A percentile compares a stretch with the other conserved stretches of the same genome.
Evolutionary conservation across 2,113 vertebrate species (phyloP).

Genomic region (Cathartes aura): DNA sequence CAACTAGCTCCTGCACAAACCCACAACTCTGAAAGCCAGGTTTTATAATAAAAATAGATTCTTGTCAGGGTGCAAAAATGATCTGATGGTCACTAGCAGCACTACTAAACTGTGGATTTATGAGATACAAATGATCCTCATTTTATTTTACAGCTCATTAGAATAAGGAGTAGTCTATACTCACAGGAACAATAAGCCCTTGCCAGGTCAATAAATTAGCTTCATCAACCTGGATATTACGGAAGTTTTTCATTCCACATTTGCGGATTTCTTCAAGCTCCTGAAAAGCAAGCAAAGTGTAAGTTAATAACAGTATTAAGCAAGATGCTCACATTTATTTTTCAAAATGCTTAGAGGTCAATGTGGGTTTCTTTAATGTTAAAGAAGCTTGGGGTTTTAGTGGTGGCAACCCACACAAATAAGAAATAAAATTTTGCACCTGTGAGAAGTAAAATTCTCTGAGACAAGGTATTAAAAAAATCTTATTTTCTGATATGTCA

Average conservation of each 20-base stretch:
- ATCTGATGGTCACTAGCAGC: not conserved
- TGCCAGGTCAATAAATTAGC: slow-evolving; percentile 99
- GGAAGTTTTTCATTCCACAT: slow-evolving; percentile 99
- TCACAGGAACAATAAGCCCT: slow-evolving; percentile 99
- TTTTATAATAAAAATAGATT: not conserved
- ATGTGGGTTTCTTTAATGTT: not conserved
- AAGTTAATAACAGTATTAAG: not conserved
- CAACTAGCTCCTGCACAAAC: not conserved
- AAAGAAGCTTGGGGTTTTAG: not conserved
- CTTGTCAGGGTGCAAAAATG: not conserved
- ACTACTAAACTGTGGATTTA: not conserved
- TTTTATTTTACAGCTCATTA: not conserved
- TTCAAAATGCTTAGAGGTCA: not conserved
- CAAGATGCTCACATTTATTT: not conserved
- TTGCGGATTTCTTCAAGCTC: slow-evolving; percentile 98
- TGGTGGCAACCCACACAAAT: not conserved
- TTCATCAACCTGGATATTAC: slow-evolving; percentile 99
- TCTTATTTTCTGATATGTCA: not conserved
- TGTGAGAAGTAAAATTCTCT: not conserved
- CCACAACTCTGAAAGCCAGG: not conserved
- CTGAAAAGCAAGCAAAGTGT: slow-evolving; percentile 77
- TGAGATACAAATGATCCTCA: not conserved
- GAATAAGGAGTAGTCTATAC: slow-evolving; percentile 64
- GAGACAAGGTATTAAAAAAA: not conserved
- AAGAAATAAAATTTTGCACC: not conserved